Evolutionary conservation across 2,888 invertebrate species (phyloP).

Genomic region (Eueremaeus valkanovi): DNA sequence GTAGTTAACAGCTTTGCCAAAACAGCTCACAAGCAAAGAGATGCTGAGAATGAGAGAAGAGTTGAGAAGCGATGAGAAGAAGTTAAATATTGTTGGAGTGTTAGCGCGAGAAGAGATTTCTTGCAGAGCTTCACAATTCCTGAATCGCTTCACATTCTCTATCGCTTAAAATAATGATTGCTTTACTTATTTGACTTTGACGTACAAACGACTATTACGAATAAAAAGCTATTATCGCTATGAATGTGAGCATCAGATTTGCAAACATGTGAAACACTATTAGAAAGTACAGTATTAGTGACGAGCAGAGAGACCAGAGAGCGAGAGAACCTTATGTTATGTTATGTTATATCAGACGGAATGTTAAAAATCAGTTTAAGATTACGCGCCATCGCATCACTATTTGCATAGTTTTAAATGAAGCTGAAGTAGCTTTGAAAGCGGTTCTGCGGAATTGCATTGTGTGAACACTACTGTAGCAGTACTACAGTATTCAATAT

Average conservation of each 20-base stretch:
- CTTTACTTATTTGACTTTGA: constrained; percentile 21
- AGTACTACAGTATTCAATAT: too few species aligned
- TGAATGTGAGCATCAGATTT: constrained; percentile 22
- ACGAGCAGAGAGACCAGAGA: background rate
- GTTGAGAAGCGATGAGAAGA: background rate
- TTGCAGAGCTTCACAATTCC: background rate
- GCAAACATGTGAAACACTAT: constrained; percentile 19
- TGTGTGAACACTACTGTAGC: background rate
- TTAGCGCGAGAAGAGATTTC: background rate
- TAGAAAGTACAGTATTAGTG: background rate
- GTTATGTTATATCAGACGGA: too few species aligned
- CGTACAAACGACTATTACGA: constrained; percentile 24
- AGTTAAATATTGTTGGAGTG: background rate
- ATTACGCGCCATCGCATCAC: constrained; percentile 9
- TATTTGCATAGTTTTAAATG: constrained; percentile 27
- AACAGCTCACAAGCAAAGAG: background rate
- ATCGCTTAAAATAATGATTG: constrained; percentile 24
- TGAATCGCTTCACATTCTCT: background rate
- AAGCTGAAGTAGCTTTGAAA: background rate
- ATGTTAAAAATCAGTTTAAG: constrained; percentile 9
- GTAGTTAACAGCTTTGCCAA: background rate
- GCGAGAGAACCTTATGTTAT: background rate
- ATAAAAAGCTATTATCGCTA: constrained; percentile 22
- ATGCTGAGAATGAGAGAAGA: background rate
- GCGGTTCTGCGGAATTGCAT: background rate